A percentile compares a stretch with the other conserved stretches of the same genome.
Evolutionary conservation across 2,888 invertebrate species (phyloP).

Genomic region (Callimorpha dominula): DNA sequence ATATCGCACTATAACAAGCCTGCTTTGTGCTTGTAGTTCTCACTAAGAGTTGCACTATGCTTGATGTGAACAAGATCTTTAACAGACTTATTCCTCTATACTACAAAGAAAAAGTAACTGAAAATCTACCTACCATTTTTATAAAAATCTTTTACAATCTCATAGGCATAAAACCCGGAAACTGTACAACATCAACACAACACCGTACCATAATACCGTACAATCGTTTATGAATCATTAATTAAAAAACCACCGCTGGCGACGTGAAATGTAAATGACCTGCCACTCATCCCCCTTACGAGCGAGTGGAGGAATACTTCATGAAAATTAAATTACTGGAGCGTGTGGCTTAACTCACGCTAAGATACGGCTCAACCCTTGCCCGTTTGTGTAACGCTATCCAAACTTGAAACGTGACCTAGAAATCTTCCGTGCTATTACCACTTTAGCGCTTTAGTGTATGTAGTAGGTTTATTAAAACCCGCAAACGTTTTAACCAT

Average conservation of each 20-base stretch:
- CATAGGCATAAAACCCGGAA: neutral
- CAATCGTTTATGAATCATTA: constrained; percentile 50
- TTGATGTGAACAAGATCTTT: no score
- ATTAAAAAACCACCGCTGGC: constrained; percentile 56
- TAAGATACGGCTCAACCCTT: constrained; percentile 32
- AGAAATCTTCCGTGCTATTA: neutral
- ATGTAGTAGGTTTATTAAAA: neutral
- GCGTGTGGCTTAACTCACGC: constrained; percentile 30
- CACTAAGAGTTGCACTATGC: no score
- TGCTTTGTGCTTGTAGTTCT: no score
- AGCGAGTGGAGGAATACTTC: constrained; percentile 34
- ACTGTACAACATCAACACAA: neutral
- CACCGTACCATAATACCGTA: neutral
- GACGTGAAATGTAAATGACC: constrained; percentile 63
- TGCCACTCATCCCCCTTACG: constrained; percentile 47
- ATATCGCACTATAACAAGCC: no score
- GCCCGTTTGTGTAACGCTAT: constrained; percentile 18
- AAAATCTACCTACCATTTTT: no score
- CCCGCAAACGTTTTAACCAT: neutral
- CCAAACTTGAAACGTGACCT: constrained; percentile 15
- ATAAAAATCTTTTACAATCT: neutral
- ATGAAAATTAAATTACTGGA: constrained; percentile 52
- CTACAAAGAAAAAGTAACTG: no score
- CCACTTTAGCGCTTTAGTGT: neutral
- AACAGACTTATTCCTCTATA: no score